These are phyloP conservation scores for Irena cyanogastra DNA, from an alignment of 2,113 vertebrate species.

Conservation along the genomic window DNA sequence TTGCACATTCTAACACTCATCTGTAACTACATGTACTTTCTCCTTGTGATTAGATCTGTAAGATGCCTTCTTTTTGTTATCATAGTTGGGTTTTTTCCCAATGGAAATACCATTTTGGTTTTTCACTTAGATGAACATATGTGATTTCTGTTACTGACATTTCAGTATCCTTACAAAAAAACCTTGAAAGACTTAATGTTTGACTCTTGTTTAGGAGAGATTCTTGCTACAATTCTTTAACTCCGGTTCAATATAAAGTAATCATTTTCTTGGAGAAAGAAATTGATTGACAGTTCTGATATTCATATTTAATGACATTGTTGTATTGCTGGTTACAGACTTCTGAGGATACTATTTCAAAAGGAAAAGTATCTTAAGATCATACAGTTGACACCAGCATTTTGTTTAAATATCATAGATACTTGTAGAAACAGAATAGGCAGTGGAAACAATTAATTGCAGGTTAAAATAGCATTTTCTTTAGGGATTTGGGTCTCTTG, in stretches of 20 bases:
- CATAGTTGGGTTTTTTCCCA: rapidly evolving
- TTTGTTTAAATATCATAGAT: background rate
- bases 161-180: background rate
- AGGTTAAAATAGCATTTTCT: background rate
- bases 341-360: background rate
- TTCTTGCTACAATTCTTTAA: background rate
- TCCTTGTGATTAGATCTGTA: background rate
- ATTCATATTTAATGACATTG: background rate
- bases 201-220: background rate
- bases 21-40: background rate
- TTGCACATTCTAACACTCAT: background rate
- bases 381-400: background rate
- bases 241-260: background rate
- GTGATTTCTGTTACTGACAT: background rate
- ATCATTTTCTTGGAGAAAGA: background rate
- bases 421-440: background rate
- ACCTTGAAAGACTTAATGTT: rapidly evolving
- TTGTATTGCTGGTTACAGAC: background rate
- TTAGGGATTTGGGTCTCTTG: background rate
- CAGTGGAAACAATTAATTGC: background rate
- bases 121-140: background rate
- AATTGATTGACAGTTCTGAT: background rate
- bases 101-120: background rate
- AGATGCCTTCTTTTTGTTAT: background rate
- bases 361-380: background rate